Base-by-base conservation (phyloP, 2,888 invertebrate genomes). In the Agrilus cyanescens region DNA sequence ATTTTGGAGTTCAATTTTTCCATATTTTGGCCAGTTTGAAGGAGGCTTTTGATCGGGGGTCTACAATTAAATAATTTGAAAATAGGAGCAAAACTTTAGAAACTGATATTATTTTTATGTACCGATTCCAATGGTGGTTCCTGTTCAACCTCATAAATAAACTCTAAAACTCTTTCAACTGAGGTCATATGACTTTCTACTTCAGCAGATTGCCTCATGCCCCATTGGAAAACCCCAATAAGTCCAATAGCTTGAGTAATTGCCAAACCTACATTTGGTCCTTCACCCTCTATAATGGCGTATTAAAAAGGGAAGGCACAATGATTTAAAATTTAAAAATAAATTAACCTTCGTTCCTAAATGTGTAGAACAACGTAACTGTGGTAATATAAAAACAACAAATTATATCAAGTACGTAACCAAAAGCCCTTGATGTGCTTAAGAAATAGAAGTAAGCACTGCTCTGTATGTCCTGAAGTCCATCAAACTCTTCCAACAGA, bases 391-490 rank as follows among this genome's bases (percentile, higher is more conserved):
- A 85, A 3, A 78, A 5, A 1, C 77, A 68, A 52, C 82, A 83
- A 36, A 84, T 67, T 53, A 79, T 67, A 58, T 88, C 87, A 38
- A 86, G 65, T 65, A 80, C 76, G 42, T 82, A 75, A 2, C 82
- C 84, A 56, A 87, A 82, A 60, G 85, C 84, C 49, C 84, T 73
- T 0, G 62, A 51, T 8, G 60, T 61, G 1, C 76, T 71, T 32
- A 85, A 70, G 56, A 82, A 82, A 54, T 83, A 71, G 58, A 74
- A 84, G 78, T 81, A 85, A 1, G 84, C 75, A 14, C 82, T 76
- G 2, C 81, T 78, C 57, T 85, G 82, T 0, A 70, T 54, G 55
- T 76, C 75, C 55, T 75, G 74, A 47, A 72, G 68, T 20, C 62
- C 59, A 55, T 78, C 76, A 53, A 78, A 78, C 50, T 76, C 75